A percentile compares a stretch with the other conserved stretches of the same genome.
Conservation (phyloP, 2,888 invertebrate species). For the Podotricha telesiphe region DNA sequence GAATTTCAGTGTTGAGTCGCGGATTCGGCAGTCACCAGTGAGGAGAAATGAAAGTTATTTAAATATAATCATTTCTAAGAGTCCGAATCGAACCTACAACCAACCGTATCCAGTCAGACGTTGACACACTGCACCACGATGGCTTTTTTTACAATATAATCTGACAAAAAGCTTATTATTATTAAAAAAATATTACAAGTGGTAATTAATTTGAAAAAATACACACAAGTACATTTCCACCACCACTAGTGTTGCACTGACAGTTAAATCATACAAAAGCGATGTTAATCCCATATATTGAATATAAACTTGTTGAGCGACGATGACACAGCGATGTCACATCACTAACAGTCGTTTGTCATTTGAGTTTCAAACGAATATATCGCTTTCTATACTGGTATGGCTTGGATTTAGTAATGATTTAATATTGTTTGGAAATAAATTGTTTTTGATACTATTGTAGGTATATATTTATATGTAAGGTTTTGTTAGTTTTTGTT, state of each 20-base stretch:
- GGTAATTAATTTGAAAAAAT: neutral
- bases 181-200: neutral
- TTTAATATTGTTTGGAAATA: neutral
- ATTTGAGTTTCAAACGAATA: slow-evolving; percentile 12
- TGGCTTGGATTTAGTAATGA: neutral
- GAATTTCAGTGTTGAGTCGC: too few relatives aligned
- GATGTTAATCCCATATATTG: neutral
- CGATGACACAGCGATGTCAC: slow-evolving; percentile 39
- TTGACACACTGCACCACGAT: too few relatives aligned
- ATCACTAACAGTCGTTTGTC: slow-evolving; percentile 31
- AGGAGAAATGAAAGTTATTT: too few relatives aligned
- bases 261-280: neutral
- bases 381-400: neutral
- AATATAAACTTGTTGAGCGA: slow-evolving; percentile 39
- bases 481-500: neutral
- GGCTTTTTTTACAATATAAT: too few relatives aligned
- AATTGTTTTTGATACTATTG: too few relatives aligned
- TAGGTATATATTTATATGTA: neutral
- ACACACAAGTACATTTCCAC: neutral
- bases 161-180: neutral
- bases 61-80: too few relatives aligned
- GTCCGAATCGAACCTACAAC: too few relatives aligned
- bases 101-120: too few relatives aligned
- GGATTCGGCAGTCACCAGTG: too few relatives aligned
- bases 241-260: neutral